Evolutionary conservation across 92 coral and sea anemone genomes (phyloP), one percentile per base, ranked within the genome.

Genomic region (Epizoanthus rinbou): DNA sequence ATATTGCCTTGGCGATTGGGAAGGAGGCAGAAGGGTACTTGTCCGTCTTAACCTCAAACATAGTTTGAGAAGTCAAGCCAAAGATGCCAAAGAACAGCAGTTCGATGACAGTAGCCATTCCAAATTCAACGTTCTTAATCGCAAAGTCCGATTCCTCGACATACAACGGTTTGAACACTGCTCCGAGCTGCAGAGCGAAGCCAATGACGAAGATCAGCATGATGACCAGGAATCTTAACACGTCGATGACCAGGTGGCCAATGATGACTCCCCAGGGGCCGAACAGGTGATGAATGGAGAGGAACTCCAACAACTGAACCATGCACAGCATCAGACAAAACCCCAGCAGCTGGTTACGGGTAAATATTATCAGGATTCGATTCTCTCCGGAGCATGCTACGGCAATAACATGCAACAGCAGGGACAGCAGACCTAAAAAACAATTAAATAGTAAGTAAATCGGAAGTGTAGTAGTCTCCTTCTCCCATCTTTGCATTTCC

Each of bases 251-350:
- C 5, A 94, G 84, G 76, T 97, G 98, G 58, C 99, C 99, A 22
- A 97, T 97, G 83, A 97, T 97, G 64, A 97, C 98, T 8, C 99
- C 94, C 99, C 99, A 97, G 1, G 99, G 99, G 8, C 99, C 99
- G 52, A 97, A 97, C 74, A 97, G 88, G 41, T 93, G 92, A 81
- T 97, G 99, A 87, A 97, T 91, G 78, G 99, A 94, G 15, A 97
- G 82, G 67, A 91, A 97, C 73, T 97, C 91, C 41, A 97, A 88
- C 47, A 97, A 83, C 73, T 97, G 99, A 3, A 97, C 87, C 57
- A 94, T 93, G 50, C 91, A 82, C 71, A 97, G 85, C 87, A 90
- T 80, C 90, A 97, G 86, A 0, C 92, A 98, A 33, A 91, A 80
- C 5, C 93, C 99, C 1, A 94, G 87, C 35, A 90, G 74, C 86